Percentiles rank a stretch among this genome's conserved stretches.
These are phyloP conservation scores for Liopterus haemorrhoidalis DNA, from an alignment of 2,888 invertebrate species.

Conservation along the genomic window DNA sequence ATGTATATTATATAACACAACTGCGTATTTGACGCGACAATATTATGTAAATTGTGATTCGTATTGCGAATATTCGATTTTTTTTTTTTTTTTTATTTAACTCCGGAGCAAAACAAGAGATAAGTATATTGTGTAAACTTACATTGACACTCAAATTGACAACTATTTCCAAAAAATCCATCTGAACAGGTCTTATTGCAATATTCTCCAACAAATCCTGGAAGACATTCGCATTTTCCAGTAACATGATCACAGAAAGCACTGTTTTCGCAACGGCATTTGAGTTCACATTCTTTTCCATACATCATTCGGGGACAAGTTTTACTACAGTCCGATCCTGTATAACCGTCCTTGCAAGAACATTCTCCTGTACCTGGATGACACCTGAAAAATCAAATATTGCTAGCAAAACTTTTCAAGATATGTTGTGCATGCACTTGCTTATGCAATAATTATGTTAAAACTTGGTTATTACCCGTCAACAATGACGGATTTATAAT, in stretches of 20 bases:
- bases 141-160: constrained; percentile 71
- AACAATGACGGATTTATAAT: too few relatives aligned
- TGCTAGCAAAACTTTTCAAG: too few relatives aligned
- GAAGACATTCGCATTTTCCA: constrained; percentile 79
- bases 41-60: too few relatives aligned
- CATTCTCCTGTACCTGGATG: constrained; percentile 78
- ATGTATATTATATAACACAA: too few relatives aligned
- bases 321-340: constrained; percentile 68
- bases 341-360: constrained; percentile 77
- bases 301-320: constrained; percentile 77
- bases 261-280: constrained; percentile 76
- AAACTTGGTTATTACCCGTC: too few relatives aligned
- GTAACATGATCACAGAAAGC: constrained; percentile 82
- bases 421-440: too few relatives aligned
- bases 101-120: too few relatives aligned
- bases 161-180: constrained; percentile 74
- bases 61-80: too few relatives aligned
- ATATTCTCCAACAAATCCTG: constrained; percentile 68
- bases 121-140: too few relatives aligned
- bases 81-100: too few relatives aligned
- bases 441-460: too few relatives aligned
- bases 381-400: constrained; percentile 63
- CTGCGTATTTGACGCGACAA: too few relatives aligned
- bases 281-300: constrained; percentile 69
- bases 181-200: constrained; percentile 66